Percentiles rank a stretch among this genome's conserved stretches.
Evolutionary conservation across 2,113 vertebrate species (phyloP).

Genomic region (Zingel zingel): DNA sequence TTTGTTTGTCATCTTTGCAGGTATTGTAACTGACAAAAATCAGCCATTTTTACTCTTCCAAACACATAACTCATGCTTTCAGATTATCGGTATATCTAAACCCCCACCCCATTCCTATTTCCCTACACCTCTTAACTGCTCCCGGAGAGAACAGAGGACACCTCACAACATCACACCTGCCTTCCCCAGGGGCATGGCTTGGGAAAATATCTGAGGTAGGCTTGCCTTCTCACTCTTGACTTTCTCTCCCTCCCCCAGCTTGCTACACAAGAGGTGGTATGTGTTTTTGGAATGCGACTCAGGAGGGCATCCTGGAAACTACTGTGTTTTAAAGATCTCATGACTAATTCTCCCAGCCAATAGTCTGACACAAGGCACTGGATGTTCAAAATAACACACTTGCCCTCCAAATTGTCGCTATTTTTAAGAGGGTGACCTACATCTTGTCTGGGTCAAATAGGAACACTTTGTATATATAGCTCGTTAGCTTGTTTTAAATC

Average conservation of each 20-base stretch:
- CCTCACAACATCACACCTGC: conserved; percentile 81
- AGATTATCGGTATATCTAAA: conserved; percentile 71
- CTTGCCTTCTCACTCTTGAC: conserved; percentile 54
- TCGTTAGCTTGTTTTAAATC: conserved; percentile 27
- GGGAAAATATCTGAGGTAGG: conserved; percentile 74
- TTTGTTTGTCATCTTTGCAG: conserved; percentile 52
- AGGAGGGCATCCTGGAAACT: conserved; percentile 34
- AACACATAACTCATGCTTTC: conserved; percentile 70
- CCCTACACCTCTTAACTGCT: conserved; percentile 64
- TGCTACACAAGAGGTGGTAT: conserved; percentile 15
- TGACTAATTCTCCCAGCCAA: conserved; percentile 41
- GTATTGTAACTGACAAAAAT: conserved; percentile 39
- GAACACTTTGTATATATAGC: conserved; percentile 51
- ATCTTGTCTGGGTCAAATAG: conserved; percentile 68
- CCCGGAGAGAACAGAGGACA: conserved; percentile 69
- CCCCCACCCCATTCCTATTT: conserved; percentile 40
- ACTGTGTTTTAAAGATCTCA: conserved; percentile 38
- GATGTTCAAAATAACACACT: conserved; percentile 62
- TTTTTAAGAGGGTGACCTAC: conserved; percentile 70
- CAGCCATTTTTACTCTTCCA: conserved; percentile 55
- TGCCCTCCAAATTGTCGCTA: conserved; percentile 59
- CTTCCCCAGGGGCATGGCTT: conserved; percentile 73
- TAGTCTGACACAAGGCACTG: conserved; percentile 39
- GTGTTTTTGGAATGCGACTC: conserved; percentile 57
- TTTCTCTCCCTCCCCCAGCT: conserved; percentile 13